Evolutionary conservation across 2,888 invertebrate species (phyloP).

Genomic region (Troides oblongomaculatus): DNA sequence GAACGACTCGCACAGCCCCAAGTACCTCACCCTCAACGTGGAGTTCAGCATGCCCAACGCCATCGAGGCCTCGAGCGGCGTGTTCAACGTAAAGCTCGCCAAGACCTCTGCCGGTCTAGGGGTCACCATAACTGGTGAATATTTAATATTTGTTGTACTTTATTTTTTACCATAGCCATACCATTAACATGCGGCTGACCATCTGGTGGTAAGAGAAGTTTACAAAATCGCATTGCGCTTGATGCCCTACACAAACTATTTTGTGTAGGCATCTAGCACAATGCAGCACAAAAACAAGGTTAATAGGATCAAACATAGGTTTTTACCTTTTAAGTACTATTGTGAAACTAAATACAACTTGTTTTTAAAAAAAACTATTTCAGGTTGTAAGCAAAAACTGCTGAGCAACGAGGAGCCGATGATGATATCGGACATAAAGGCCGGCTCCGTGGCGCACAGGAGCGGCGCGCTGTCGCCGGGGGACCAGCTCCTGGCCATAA

Average conservation of each 20-base stretch:
- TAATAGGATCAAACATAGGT: too few relatives aligned
- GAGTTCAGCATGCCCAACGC: constrained; percentile 96
- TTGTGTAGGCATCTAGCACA: too few relatives aligned
- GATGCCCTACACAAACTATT: too few relatives aligned
- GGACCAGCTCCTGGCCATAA: constrained; percentile 92
- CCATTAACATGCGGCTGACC: too few relatives aligned
- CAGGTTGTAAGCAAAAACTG: constrained; percentile 72
- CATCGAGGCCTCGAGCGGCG: constrained; percentile 93
- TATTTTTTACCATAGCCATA: too few relatives aligned
- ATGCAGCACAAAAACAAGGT: too few relatives aligned
- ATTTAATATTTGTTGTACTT: background rate
- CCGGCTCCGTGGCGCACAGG: constrained; percentile 94
- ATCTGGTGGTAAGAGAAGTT: too few relatives aligned
- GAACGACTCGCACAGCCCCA: constrained; percentile 77
- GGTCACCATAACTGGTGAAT: constrained; percentile 90
- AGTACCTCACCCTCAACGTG: constrained; percentile 87
- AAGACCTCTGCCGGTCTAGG: constrained; percentile 90
- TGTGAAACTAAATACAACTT: too few relatives aligned
- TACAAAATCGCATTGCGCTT: too few relatives aligned
- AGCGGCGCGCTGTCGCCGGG: constrained; percentile 93
- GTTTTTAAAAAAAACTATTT: background rate
- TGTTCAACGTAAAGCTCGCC: constrained; percentile 93
- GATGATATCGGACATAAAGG: constrained; percentile 92
- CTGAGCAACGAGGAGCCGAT: constrained; percentile 85
- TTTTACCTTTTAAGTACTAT: too few relatives aligned